Percentiles rank a stretch among this genome's conserved stretches.
Conservation (phyloP, 2,113 vertebrate species). For the Phrynosoma platyrhinos region DNA sequence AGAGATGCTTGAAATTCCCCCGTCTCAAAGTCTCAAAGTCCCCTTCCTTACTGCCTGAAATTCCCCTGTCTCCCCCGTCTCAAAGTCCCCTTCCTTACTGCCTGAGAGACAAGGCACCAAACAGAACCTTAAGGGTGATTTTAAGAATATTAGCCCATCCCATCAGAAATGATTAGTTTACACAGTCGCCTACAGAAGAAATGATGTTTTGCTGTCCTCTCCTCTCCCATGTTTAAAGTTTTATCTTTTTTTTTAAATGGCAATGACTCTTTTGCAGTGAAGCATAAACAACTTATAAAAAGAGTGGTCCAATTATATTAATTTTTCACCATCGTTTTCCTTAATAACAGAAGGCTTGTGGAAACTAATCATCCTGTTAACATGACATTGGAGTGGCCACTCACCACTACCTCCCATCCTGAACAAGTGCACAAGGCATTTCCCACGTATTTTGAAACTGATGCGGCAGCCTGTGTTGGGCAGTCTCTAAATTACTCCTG, state of each 20-base stretch:
- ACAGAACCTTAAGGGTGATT: neutral
- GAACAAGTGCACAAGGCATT: conserved; percentile 73
- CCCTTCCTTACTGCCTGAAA: conserved; percentile 39
- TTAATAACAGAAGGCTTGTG: conserved; percentile 58
- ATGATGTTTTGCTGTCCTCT: neutral
- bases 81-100: conserved; percentile 18
- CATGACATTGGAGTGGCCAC: conserved; percentile 60
- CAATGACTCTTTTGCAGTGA: neutral
- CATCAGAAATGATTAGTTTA: neutral
- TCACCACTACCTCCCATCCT: conserved; percentile 58
- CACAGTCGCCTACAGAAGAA: neutral
- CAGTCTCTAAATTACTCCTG: conserved; percentile 80
- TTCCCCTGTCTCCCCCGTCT: conserved; percentile 12
- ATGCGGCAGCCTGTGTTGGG: conserved; percentile 58
- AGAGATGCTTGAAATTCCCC: conserved; percentile 55
- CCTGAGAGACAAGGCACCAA: conserved; percentile 2
- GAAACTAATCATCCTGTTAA: conserved; percentile 69
- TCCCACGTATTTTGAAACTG: conserved; percentile 71
- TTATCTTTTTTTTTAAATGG: conserved; percentile 15
- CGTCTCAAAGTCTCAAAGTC: neutral
- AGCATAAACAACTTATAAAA: conserved; percentile 16
- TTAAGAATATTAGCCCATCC: neutral
- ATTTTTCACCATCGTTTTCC: neutral
- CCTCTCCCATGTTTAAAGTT: rapidly evolving
- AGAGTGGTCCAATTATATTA: conserved; percentile 31